Evolutionary conservation across 2,888 invertebrate genomes (phyloP).

Genomic region (Bellardia bayeri): DNA sequence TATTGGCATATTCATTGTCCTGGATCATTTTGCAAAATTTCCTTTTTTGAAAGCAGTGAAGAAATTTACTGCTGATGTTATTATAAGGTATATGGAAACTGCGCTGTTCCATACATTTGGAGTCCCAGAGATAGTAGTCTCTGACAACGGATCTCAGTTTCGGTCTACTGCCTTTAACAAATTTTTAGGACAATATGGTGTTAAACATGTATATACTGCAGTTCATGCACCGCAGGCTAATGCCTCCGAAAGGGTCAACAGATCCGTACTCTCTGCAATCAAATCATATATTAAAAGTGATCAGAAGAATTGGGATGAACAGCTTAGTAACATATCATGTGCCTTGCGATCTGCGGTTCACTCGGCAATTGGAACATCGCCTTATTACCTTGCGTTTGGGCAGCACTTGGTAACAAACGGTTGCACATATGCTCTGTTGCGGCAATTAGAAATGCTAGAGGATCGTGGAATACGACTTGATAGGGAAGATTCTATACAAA

Average conservation of each 20-base stretch:
- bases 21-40: not conserved
- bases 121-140: conserved; percentile 68
- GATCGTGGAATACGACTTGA: conserved; percentile 15
- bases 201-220: conserved; percentile 27
- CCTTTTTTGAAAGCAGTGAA: conserved; percentile 5
- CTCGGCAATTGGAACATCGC: conserved; percentile 52
- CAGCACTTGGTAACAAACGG: conserved; percentile 24
- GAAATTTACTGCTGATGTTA: not conserved
- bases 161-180: conserved; percentile 59
- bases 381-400: conserved; percentile 17
- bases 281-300: conserved; percentile 24
- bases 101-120: conserved; percentile 76
- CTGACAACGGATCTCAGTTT: conserved; percentile 76
- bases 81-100: not conserved
- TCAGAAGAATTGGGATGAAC: conserved; percentile 43
- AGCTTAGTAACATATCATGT: conserved; percentile 15
- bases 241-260: conserved; percentile 44
- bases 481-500: conserved; percentile 24
- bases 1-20: not conserved
- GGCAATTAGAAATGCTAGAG: conserved; percentile 12
- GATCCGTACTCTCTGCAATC: conserved; percentile 22
- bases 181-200: conserved; percentile 34
- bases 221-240: conserved; percentile 44
- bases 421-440: not conserved
- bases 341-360: conserved; percentile 45